These are phyloP conservation scores for Pristis pectinata DNA, from an alignment of 2,797 vertebrate genomes.

Conservation along the genomic window DNA sequence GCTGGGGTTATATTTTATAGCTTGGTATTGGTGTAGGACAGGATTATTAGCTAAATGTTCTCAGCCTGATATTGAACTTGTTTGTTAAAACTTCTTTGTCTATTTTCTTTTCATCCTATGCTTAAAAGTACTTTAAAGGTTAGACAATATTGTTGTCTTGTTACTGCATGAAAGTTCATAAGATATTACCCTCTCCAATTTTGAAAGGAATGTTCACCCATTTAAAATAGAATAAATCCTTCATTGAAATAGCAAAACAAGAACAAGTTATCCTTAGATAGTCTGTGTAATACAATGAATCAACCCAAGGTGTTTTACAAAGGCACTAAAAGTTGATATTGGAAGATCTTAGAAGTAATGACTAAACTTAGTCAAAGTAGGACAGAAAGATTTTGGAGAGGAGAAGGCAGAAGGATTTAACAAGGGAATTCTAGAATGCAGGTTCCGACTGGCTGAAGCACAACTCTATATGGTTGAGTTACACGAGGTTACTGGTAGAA, in stretches of 20 bases:
- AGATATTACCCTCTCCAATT: not conserved
- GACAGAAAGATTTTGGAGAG: not conserved
- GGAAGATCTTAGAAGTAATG: too few relatives aligned
- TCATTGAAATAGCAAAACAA: not conserved
- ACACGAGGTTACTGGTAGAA: not conserved
- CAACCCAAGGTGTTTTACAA: too few relatives aligned
- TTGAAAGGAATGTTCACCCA: not conserved
- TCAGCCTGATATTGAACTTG: not conserved
- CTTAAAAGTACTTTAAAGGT: not conserved
- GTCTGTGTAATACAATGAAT: not conserved
- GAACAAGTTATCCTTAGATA: not conserved
- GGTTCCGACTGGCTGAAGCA: not conserved
- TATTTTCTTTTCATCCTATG: not conserved
- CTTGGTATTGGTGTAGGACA: not conserved
- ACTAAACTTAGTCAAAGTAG: not conserved
- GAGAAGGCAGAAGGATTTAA: not conserved
- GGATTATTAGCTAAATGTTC: not conserved
- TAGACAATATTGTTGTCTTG: not conserved
- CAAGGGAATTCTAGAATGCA: not conserved
- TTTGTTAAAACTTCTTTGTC: not conserved
- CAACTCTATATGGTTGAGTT: not conserved
- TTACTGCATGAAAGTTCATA: not conserved
- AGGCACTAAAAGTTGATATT: too few relatives aligned
- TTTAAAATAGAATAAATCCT: not conserved
- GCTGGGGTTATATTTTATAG: not conserved